phyloP scores from a whole-genome alignment of 2,888 invertebrate species.

The Mythimna pallens region DNA sequence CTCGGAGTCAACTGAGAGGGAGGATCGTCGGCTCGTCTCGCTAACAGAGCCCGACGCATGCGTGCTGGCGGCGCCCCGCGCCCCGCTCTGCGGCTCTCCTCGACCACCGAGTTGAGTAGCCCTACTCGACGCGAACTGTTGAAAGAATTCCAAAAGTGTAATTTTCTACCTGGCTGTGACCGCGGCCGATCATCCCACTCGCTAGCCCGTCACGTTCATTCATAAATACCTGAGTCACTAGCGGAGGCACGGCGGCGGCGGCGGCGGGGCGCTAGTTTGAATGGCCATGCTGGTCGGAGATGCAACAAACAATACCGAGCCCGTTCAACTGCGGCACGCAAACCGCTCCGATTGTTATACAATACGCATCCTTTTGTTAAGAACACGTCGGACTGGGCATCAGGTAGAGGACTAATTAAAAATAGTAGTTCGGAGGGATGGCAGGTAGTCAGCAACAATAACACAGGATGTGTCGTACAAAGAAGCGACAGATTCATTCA shows the following conservation, averaged over 20 bases:
- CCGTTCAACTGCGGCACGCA: conserved; percentile 76
- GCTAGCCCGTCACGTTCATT: conserved; percentile 89
- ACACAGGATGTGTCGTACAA: conserved; percentile 85
- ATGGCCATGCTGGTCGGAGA: conserved; percentile 69
- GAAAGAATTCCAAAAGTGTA: conserved; percentile 89
- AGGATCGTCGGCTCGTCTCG: conserved; percentile 85
- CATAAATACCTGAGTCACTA: conserved; percentile 88
- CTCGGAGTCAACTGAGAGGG: conserved; percentile 88
- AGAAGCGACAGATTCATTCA: conserved; percentile 69
- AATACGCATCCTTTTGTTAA: conserved; percentile 83
- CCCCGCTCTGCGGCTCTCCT: conserved; percentile 90
- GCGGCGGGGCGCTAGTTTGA: conserved; percentile 74
- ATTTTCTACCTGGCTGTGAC: conserved; percentile 89
- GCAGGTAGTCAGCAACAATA: conserved; percentile 82
- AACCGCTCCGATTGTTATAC: conserved; percentile 83
- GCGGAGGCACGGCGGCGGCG: conserved; percentile 60
- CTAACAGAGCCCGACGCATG: conserved; percentile 87
- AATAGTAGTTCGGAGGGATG: conserved; percentile 77
- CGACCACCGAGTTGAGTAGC: conserved; percentile 84
- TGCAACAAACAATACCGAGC: conserved; percentile 75
- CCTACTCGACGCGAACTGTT: conserved; percentile 86
- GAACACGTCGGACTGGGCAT: conserved; percentile 79
- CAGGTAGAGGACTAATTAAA: conserved; percentile 88
- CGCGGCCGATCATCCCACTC: conserved; percentile 83
- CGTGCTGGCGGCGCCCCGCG: conserved; percentile 85